These are phyloP conservation scores for Leptopilina myrica DNA, from an alignment of 2,888 invertebrate genomes.

Conservation along the genomic window DNA sequence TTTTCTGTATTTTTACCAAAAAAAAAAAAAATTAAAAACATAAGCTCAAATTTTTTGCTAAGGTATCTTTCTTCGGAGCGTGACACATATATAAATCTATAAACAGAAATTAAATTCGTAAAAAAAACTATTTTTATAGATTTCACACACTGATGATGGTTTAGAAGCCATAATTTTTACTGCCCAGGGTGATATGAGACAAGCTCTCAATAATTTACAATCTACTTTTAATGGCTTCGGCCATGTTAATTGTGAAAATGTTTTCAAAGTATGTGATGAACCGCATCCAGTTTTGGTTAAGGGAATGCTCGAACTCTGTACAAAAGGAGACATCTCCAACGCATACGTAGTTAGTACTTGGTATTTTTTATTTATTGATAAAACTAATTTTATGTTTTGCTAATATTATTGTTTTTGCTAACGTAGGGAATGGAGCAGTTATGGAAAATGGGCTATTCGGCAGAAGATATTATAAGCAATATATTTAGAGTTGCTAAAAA, in stretches of 20 bases:
- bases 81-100: too few species aligned
- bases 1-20: too few species aligned
- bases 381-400: background rate
- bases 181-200: conserved; percentile 98
- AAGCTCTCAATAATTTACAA: conserved; percentile 98
- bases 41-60: too few species aligned
- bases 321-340: conserved; percentile 87
- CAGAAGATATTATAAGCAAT: conserved; percentile 97
- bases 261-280: conserved; percentile 99
- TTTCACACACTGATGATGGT: conserved; percentile 94
- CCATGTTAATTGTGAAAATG: conserved; percentile 93
- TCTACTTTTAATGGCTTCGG: conserved; percentile 95
- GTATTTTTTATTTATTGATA: background rate
- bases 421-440: conserved; percentile 88
- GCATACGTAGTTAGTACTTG: conserved; percentile 83
- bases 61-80: too few species aligned
- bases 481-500: conserved; percentile 96
- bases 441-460: conserved; percentile 95
- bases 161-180: conserved; percentile 98
- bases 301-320: conserved; percentile 92
- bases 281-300: conserved; percentile 97
- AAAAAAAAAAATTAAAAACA: too few species aligned
- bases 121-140: conserved; percentile 67
- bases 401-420: conserved; percentile 28
- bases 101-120: too few species aligned